Evolutionary conservation across 2,113 vertebrate genomes (phyloP), one percentile per base, ranked within the genome.

Genomic region (Osmerus mordax): DNA sequence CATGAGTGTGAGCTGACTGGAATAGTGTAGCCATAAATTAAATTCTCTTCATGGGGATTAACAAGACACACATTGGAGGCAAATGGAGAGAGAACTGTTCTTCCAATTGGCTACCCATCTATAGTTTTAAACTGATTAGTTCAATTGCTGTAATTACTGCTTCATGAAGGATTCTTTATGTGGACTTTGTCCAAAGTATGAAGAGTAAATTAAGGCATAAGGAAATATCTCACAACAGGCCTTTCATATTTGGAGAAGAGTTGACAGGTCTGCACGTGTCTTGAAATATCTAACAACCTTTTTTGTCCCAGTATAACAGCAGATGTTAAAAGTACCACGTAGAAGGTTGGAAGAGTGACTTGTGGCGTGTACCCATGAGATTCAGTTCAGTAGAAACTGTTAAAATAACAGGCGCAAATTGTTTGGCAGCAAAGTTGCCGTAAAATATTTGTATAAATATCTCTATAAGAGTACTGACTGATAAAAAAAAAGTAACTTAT

Each of bases 1-100:
- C 81, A 67, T 77, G 74, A 18, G 55, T 80, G 67, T 70, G 80
- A 89, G 79, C 78, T 81, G 73, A 83, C 67, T 78, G 77, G 78
- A 84, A 83, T 78, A 75, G 41, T 65, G 51, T 36, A 52, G 51
- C 60, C 52, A 65, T 63, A 71, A 80, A 72, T 82, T 72, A 71
- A 81, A 85, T 71, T 68, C 71, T 67, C 81, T 82, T 64, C 69
- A 0, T 19, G 8, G 71, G 79, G 65, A 86, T 84, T 83, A 86
- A 78, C 53, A 54, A 79, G 78, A 72, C 75, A 76, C 82, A 80
- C 1, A 67, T 74, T 83, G 67, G n/a, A 41, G 75, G 47, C 79
- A 69, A 72, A 81, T 83, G 68, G 55, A 18, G 18, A 52, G 77
- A 69, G 67, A 18, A 69, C 77, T 73, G 51, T 73, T 36, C 23